Conservation (phyloP, 2,888 invertebrate species). For the Pterobdella sp. region DNA sequence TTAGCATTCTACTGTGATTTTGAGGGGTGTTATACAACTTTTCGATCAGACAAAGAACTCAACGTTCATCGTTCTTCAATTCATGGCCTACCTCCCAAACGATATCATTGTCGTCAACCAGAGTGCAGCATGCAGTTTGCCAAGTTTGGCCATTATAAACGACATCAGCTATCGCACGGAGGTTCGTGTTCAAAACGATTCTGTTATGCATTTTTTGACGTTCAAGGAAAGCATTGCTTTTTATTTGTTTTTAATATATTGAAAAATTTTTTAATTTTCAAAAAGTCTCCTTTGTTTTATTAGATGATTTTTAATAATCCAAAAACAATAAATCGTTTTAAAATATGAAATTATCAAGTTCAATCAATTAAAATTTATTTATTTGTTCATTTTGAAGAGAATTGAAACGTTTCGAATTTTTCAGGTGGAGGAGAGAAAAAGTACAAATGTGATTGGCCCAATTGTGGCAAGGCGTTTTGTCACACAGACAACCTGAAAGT, state of each 20-base stretch:
- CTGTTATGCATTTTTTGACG: no score
- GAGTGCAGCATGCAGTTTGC: conserved; percentile 48
- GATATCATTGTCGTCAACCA: conserved; percentile 41
- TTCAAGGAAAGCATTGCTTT: no score
- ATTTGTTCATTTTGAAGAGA: no score
- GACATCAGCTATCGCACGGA: conserved; percentile 48
- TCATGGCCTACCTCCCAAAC: conserved; percentile 30
- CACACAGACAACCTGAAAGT: conserved; percentile 47
- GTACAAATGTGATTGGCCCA: conserved; percentile 45
- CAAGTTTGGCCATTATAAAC: conserved; percentile 47
- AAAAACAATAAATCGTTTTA: no score
- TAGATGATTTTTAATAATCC: not conserved
- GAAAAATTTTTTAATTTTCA: no score
- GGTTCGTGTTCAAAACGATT: conserved; percentile 40
- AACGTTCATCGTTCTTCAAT: conserved; percentile 26
- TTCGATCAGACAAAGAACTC: conserved; percentile 30
- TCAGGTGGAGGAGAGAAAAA: conserved; percentile 44
- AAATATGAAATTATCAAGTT: no score
- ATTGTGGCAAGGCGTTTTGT: conserved; percentile 48
- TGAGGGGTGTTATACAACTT: conserved; percentile 30
- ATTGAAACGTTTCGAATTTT: no score
- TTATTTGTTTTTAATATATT: no score
- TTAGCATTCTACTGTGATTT: conserved; percentile 30
- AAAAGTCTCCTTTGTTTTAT: not conserved
- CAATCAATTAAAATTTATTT: no score